Base-by-base conservation (phyloP, 2,797 vertebrate species). In the Aeoliscus strigatus region DNA sequence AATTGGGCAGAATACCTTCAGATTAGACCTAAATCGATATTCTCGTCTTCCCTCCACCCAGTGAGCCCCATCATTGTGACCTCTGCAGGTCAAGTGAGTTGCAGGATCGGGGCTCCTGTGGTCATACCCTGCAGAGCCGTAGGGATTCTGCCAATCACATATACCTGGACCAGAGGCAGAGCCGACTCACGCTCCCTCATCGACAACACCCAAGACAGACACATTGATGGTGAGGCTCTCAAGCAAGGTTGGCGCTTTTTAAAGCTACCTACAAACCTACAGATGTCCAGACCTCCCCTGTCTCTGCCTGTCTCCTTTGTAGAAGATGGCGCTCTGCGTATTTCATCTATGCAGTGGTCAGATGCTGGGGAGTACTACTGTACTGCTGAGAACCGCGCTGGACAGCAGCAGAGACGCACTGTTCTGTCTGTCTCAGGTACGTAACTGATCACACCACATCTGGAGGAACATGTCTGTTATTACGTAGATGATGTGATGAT, bases 361-460 rank as follows among this genome's bases (percentile, higher is more conserved):
- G 84, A 89, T 15, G 58, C 66, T 25, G 88, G 87, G 14, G 76
- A 84, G 10, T 89, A 88, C 61, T 79, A 56, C 56, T 90, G 88
- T 10, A 82, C 63, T 2, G 88, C 84, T 27, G 73, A 83, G 63
- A 90, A 89, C 60, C 44, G 56, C 58, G 79, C 74, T 0, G 87
- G 88, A 39, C 70, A 61, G 10, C 80, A 87, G 4, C 75, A 79
- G 62, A 85, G 63, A 56, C 76, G 37, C 1, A 44, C 55, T 4
- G 21, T 65, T 21, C 71, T 90, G 28, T 63, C 12, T 6, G 55
- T 89, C 28, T 69, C 73, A 43, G 81, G 89, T 89, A 29, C 9
- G 26, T n/a, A n/a, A n/a, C n/a, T n/a, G n/a, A n/a, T n/a, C n/a
- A n/a, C n/a, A n/a, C n/a, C n/a, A n/a, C n/a, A n/a, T n/a, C n/a